Evolutionary conservation across 2,888 invertebrate genomes (phyloP).

Genomic region (Catocala fraxini): DNA sequence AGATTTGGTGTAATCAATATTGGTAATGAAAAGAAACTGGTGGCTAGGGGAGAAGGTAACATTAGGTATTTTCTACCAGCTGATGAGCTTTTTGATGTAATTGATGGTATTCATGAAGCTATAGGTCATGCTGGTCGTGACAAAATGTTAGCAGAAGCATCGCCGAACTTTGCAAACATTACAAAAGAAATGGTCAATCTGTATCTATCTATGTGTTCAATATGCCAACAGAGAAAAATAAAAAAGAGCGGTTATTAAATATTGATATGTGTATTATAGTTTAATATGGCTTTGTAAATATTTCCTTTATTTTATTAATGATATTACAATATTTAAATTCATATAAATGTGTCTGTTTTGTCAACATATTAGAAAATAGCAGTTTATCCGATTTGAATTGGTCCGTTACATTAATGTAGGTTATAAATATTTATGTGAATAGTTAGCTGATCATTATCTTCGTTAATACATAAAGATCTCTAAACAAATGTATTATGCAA

Average conservation of each 20-base stretch:
- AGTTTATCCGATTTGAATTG: no score
- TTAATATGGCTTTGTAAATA: no score
- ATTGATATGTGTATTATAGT: background rate
- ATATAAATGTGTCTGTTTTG: no score
- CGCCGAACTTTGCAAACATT: conserved; percentile 48
- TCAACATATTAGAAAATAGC: no score
- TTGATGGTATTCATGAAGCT: conserved; percentile 48
- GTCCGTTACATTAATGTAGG: no score
- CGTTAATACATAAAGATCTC: no score
- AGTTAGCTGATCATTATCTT: no score
- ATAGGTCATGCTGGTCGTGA: conserved; percentile 55
- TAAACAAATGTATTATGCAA: no score
- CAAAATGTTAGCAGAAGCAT: conserved; percentile 38
- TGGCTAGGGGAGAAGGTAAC: conserved; percentile 12
- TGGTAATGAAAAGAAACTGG: conserved; percentile 16
- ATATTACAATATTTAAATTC: no score
- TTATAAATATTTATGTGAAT: no score
- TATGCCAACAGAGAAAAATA: conserved; percentile 45
- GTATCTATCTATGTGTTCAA: conserved; percentile 47
- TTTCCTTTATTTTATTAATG: no score
- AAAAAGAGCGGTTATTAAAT: conserved; percentile 49
- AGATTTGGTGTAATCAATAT: conserved; percentile 16
- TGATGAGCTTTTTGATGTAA: conserved; percentile 24
- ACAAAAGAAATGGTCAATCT: conserved; percentile 44
- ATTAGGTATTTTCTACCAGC: conserved; percentile 21